Evolutionary conservation across 1,140 invertebrate genomes (phyloP).

Genomic region (Rhyzopertha dominica): DNA sequence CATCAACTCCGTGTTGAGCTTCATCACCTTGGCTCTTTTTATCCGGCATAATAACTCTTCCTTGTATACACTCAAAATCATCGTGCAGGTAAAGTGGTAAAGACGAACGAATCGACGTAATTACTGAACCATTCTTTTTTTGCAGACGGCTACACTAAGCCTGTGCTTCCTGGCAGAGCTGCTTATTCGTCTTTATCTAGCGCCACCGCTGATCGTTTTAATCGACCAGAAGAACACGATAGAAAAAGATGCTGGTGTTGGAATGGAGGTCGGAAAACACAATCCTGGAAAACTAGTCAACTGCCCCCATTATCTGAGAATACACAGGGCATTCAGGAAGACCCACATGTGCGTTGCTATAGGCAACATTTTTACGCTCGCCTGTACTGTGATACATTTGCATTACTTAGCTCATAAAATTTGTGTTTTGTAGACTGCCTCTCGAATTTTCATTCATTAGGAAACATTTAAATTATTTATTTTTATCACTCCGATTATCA

Average conservation of each 20-base stretch:
- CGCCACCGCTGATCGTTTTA: constrained; percentile 58
- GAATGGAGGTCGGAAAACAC: constrained; percentile 64
- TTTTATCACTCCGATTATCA: too few relatives aligned
- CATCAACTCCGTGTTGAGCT: constrained; percentile 66
- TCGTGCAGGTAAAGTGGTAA: constrained; percentile 33
- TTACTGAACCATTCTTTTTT: constrained; percentile 30
- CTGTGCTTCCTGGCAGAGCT: constrained; percentile 66
- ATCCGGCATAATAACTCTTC: constrained; percentile 34
- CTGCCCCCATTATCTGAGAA: constrained; percentile 65
- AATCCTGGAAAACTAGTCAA: constrained; percentile 59
- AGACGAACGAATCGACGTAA: not conserved
- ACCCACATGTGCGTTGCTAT: constrained; percentile 65
- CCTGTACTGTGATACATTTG: constrained; percentile 64
- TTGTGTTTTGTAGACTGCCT: constrained; percentile 18
- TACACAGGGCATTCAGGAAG: constrained; percentile 61
- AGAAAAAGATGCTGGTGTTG: constrained; percentile 64
- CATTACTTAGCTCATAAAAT: constrained; percentile 61
- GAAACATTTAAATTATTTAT: too few relatives aligned
- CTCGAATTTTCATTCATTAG: too few relatives aligned
- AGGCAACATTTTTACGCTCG: constrained; percentile 66
- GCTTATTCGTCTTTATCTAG: constrained; percentile 61
- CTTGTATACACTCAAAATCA: constrained; percentile 28
- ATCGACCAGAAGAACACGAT: constrained; percentile 64
- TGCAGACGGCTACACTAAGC: constrained; percentile 59
- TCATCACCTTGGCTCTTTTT: constrained; percentile 60